Evolutionary conservation across 1,140 invertebrate genomes (phyloP), one percentile per base, ranked within the genome.

Genomic region (Lordiphosa clarofinis): DNA sequence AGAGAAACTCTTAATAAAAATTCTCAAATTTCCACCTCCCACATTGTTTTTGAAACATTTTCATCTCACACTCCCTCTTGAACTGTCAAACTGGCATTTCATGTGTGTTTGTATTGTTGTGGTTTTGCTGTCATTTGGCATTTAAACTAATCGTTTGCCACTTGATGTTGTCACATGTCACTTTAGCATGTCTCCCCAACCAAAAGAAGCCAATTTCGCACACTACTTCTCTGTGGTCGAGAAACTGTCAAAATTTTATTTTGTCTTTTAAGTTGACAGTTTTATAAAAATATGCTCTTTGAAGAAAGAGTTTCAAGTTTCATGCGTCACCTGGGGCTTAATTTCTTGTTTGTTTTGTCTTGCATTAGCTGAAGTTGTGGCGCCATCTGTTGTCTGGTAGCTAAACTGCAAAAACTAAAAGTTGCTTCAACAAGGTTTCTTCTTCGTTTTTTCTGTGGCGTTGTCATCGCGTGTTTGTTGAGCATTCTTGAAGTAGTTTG

Each of bases 381-480:
- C 60, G 74, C 65, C 74, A 79, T 70, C 70, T 79, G 40, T 59
- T 38, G 74, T 57, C 10, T 11, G 38, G 15, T n/a, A 21, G 37
- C 46, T 21, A 12, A 49, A 81, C 21, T 55, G 5, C 1, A 1
- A 15, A n/a, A 24, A 54, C 12, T n/a, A 2, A 3, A 40, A 56
- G 13, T 36, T 19, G 37, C 39, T 44, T 42, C 9, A 33, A 38
- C 43, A 9, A 8, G 47, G 31, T 56, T 64, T 46, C 36, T 28
- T 44, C 11, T 56, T 48, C 11, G 36, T 48, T 48, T 15, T 46
- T 11, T 9, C 7, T 11, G n/a, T 31, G 15, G 24, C 31, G 64
- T 64, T 68, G 57, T 53, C 56, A 60, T 73, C 57, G 71, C 70
- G 69, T 73, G 63, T 57, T 70, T n/a, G 53, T 37, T 53, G 37